Base-by-base conservation (phyloP, 2,797 vertebrate species). In the Prionace glauca region DNA sequence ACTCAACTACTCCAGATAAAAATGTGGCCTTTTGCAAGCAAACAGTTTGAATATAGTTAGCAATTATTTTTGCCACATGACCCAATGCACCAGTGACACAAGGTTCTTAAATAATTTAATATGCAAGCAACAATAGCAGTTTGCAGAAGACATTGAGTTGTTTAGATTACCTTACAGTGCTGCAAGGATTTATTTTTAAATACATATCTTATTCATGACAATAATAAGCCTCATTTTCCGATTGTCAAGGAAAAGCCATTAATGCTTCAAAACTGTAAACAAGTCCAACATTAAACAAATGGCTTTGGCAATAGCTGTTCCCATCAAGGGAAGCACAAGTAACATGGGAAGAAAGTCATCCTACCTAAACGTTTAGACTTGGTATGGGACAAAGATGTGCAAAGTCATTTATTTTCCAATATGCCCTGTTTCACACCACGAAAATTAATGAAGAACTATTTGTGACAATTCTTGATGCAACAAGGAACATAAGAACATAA, bases 161-260 rank as follows among this genome's bases (percentile, higher is more conserved):
- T 45, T 45, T 72, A 45, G 36, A 14, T 94, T 45, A 26, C 62
- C 41, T 45, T 94, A 36, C 67, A 72, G 41, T 45, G 71, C 36
- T 94, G 92, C 41, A 50, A 69, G 65, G n/a, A 92, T 92, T 67
- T 92, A 41, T 36, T 69, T 91, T 93, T 95, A 74, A 74, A 56
- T 77, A 9, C 71, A 50, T n/a, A 50, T 32, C 32, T 74, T 95
- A 56, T 71, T 94, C 71, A 74, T 45, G 50, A 8, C 5, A 95
- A 72, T 56, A 95, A 72, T 74, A 71, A 94, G 29, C 26, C 20
- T 92, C n/a, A 92, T 92, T 91, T 69, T 92, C 90, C 3, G 0
- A 69, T 22, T 69, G 29, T 77, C 71, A 95, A 94, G 24, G 16
- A 56, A 77, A 74, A 14, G 20, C 29, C 77, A 45, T 74, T 95